Base-by-base conservation (phyloP, 2,888 invertebrate species). In the Coecobrya sp. region DNA sequence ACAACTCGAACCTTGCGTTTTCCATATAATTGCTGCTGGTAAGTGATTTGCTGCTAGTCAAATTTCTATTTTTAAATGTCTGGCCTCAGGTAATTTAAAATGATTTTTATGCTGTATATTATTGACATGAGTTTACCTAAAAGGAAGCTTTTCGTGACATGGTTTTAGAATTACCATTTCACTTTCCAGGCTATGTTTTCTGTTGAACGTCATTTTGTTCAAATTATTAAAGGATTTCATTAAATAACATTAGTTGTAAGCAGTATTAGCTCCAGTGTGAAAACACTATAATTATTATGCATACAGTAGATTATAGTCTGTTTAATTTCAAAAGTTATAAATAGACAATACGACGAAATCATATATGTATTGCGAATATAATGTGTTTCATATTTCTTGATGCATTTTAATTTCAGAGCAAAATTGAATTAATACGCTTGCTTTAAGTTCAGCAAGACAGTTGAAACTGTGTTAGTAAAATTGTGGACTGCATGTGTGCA, bases 1-100 rank as follows among this genome's bases (percentile, higher is more conserved):
- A 93, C 98, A 98, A 95, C 96, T 96, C 92, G 97, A 97, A 94
- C 97, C 98, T 0, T 98, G 98, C 95, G 96, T 97, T 88, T 98
- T 97, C 96, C 97, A 97, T 94, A 96, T 98, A 86, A 97, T 97
- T 95, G 97, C 97, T 30, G 97, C 97, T 55, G 96, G 96, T 96
- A 95, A 94, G 94, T 22, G 27, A 16, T 65, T n/a, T 49, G 11
- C 52, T 49, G 11, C 52, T 52, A 70, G 8, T 36, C 52, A 36
- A 16, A 55, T 3, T n/a, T n/a, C 65, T 2, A n/a, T n/a, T 27
- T 27, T 19, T 49, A 13, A 10, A 49, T 13, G 49, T 36, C 7
- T 36, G 36, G 2, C 36, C 7, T 7, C 7, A 36, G 36, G 7
- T 7, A 36, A 7, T 36, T 7, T 36, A 7, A 36, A 36, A 36